Evolutionary conservation across 2,113 vertebrate species (phyloP).

Genomic region (Stegostoma tigrinum): DNA sequence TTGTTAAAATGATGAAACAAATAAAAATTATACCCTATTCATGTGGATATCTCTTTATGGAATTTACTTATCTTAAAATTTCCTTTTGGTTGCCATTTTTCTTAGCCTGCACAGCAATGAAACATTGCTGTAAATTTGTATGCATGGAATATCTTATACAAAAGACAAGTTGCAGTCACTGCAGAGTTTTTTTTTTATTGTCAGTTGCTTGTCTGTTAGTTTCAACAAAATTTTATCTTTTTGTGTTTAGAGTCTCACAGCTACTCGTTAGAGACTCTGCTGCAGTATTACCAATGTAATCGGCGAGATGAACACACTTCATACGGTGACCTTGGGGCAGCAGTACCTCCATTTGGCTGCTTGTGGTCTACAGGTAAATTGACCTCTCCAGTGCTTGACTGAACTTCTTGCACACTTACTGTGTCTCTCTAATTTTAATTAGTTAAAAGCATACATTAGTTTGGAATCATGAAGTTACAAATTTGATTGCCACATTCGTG

Average conservation of each 20-base stretch:
- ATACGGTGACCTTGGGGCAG: constrained; percentile 64
- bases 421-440: not conserved
- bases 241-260: constrained; percentile 40
- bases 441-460: not conserved
- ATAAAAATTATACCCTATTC: not conserved
- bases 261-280: constrained; percentile 68
- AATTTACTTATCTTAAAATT: not conserved
- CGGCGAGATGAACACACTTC: constrained; percentile 76
- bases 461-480: not conserved
- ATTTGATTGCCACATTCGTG: not conserved
- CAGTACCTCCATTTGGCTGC: constrained; percentile 89
- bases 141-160: not conserved
- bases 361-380: constrained; percentile 75
- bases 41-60: too few species aligned
- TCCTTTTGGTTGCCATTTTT: not conserved
- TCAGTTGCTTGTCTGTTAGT: not conserved
- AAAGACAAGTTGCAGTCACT: not conserved
- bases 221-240: not conserved
- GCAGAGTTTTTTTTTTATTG: not conserved
- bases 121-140: not conserved
- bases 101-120: not conserved
- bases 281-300: constrained; percentile 67
- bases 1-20: not conserved
- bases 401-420: not conserved
- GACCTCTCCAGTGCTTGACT: not conserved